Base-by-base conservation (phyloP, 2,888 invertebrate genomes). In the Macaria notata region DNA sequence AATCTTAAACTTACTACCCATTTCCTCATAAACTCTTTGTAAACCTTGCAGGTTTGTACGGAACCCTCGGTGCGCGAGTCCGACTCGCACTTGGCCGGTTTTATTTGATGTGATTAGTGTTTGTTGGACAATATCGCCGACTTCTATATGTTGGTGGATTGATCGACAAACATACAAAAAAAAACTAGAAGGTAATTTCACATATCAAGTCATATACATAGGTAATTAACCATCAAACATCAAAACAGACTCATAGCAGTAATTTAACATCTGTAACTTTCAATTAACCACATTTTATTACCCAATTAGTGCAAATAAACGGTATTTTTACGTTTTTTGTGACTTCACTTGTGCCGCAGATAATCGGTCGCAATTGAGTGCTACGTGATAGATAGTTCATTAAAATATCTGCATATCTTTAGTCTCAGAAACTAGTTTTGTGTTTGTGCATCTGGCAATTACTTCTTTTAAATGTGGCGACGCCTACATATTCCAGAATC, bases 381-480 rank as follows among this genome's bases (percentile, higher is more conserved):
- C 43, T 31, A 64, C 64, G 63, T 62, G 66, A 68, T 69, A 61
- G 61, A 66, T 69, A 54, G 58, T 61, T 70, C 68, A 73, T 74
- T 76, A 75, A 71, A 70, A 72, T 71, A 70, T 64, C 65, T 72
- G 71, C 72, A 70, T 70, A 68, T 66, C 61, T 69, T 66, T 62
- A 36, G 4, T 36, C 33, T 36, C 33, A 7, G n/a, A 48, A 62
- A 61, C 66, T 43, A 39, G 63, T 70, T 68, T 56, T 64, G 61
- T 62, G 8, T 57, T 62, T 62, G 30, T 57, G 58, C 56, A 64
- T 54, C 59, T 64, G 62, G 59, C 63, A 69, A 64, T 68, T 59
- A 63, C 47, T 54, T 54, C 53, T 56, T 55, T 39, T 46, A 39
- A 36, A 36, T 6, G 33, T 36, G 0, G 33, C 33, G 39, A 29